Evolutionary conservation across 2,113 vertebrate species (phyloP).

Genomic region (Athene noctua): DNA sequence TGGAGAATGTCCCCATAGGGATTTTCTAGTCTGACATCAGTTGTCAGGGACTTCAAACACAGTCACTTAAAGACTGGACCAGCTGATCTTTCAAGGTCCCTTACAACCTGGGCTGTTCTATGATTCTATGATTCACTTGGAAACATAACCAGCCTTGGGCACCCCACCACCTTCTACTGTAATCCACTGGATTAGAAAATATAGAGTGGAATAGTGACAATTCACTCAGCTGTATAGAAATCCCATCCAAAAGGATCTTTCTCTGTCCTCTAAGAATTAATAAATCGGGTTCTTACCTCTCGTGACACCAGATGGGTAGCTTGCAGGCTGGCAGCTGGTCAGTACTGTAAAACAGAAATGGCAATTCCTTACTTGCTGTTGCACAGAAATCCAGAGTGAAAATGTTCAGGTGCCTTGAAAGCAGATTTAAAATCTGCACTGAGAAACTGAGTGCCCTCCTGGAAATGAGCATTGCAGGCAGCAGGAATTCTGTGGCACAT

Average conservation of each 20-base stretch:
- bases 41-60: background rate
- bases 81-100: background rate
- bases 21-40: background rate
- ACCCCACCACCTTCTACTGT: background rate
- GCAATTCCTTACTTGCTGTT: background rate
- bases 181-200: background rate
- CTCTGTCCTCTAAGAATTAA: background rate
- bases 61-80: background rate
- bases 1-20: background rate
- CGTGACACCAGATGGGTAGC: background rate
- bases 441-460: background rate
- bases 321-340: conserved; percentile 24
- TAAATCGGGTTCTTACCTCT: conserved; percentile 73
- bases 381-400: background rate
- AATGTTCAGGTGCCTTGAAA: background rate
- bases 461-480: background rate
- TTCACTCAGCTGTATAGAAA: background rate
- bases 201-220: background rate
- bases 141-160: background rate
- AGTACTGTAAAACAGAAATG: conserved; percentile 57
- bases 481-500: background rate
- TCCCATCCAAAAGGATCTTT: background rate
- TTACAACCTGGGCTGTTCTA: background rate
- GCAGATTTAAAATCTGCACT: background rate
- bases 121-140: background rate